These are phyloP conservation scores for Ips nitidus DNA, from an alignment of 1,140 invertebrate species.

Conservation along the genomic window DNA sequence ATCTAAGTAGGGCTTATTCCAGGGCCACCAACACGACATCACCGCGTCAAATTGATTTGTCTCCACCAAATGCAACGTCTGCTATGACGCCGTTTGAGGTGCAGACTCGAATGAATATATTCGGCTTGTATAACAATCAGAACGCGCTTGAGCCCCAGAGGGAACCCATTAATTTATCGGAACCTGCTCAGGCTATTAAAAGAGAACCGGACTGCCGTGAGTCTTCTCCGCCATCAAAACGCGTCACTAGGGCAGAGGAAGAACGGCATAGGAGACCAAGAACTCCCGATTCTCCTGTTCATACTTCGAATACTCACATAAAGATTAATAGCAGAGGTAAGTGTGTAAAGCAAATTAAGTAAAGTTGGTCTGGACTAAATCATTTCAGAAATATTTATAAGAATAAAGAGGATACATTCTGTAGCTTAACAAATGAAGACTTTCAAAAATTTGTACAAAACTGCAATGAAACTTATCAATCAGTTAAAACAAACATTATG, in stretches of 20 bases:
- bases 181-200: constrained; percentile 57
- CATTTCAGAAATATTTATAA: no score
- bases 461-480: no score
- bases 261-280: neutral
- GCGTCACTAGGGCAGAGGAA: constrained; percentile 53
- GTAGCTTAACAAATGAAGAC: no score
- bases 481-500: no score
- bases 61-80: constrained; percentile 58
- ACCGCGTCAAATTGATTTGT: constrained; percentile 58
- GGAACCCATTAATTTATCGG: constrained; percentile 64
- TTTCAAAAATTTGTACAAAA: no score
- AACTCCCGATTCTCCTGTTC: neutral
- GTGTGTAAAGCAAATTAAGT: constrained; percentile 30
- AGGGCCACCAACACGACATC: constrained; percentile 51
- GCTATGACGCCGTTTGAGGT: constrained; percentile 71
- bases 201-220: constrained; percentile 62
- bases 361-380: no score
- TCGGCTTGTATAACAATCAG: constrained; percentile 78
- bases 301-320: constrained; percentile 69
- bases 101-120: constrained; percentile 72
- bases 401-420: no score
- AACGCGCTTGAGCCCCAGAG: constrained; percentile 58
- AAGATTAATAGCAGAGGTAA: constrained; percentile 87
- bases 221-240: constrained; percentile 61
- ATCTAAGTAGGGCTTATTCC: neutral